These are phyloP conservation scores for Pterostichus madidus DNA, from an alignment of 2,888 invertebrate species.

Conservation along the genomic window DNA sequence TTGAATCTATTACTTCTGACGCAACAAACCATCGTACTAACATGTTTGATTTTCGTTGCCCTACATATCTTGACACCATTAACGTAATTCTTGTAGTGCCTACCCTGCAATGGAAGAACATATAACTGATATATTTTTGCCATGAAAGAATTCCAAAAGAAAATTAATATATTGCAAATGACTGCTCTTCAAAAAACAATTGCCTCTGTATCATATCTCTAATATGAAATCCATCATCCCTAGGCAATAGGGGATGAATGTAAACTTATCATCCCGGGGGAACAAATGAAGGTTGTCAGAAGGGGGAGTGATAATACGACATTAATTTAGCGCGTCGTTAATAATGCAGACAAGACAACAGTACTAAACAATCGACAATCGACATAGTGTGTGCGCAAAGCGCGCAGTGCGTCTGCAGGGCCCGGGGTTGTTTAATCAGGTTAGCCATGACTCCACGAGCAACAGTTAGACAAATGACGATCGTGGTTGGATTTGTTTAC, in stretches of 20 bases:
- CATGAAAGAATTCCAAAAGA: too few relatives aligned
- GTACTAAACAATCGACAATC: conserved; percentile 51
- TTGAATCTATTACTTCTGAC: too few relatives aligned
- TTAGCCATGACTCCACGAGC: conserved; percentile 48
- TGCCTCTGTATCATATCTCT: conserved; percentile 8
- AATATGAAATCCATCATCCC: conserved; percentile 29
- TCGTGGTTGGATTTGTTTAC: conserved; percentile 24
- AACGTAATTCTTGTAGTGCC: too few relatives aligned
- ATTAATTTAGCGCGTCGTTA: conserved; percentile 61
- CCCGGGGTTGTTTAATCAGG: conserved; percentile 44
- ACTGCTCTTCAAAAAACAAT: conserved; percentile 17
- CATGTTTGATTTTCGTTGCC: too few relatives aligned
- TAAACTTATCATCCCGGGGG: conserved; percentile 6
- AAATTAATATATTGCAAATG: too few relatives aligned
- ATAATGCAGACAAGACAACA: conserved; percentile 63
- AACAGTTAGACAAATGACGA: conserved; percentile 54
- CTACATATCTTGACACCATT: too few relatives aligned
- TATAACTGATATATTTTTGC: too few relatives aligned
- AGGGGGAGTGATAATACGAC: conserved; percentile 57
- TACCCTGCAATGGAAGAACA: too few relatives aligned
- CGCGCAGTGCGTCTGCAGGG: conserved; percentile 2
- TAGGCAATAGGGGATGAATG: conserved; percentile 1
- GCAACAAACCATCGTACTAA: too few relatives aligned
- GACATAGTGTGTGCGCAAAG: conserved; percentile 51
- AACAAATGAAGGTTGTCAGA: conserved; percentile 39